Percentiles rank a stretch among this genome's conserved stretches.
phyloP scores from a whole-genome alignment of 2,888 invertebrate species.

The Muscina levida region DNA sequence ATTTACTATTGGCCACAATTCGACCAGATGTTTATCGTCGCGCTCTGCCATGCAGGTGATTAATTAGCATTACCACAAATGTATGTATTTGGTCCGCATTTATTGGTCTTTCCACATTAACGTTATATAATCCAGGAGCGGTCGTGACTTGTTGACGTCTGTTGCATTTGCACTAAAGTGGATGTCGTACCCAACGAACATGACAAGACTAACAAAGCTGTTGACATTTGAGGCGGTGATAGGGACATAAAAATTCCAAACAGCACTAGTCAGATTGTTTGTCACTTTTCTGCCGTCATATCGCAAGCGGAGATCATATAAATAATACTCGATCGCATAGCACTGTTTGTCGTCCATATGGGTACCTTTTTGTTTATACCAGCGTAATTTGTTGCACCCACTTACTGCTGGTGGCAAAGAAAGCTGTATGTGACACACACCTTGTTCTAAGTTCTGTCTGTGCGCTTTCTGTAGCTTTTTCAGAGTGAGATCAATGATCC shows the following conservation, averaged over 20 bases:
- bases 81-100: not conserved
- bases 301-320: slow-evolving; percentile 36
- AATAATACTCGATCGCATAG: not conserved
- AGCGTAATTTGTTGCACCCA: no score
- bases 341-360: no score
- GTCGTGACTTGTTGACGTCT: slow-evolving; percentile 47
- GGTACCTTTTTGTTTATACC: no score
- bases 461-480: no score
- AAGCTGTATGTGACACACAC: not conserved
- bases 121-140: slow-evolving; percentile 58
- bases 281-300: slow-evolving; percentile 24
- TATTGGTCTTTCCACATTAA: slow-evolving; percentile 10
- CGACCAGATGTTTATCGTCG: slow-evolving; percentile 50
- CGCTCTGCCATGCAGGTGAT: slow-evolving; percentile 37
- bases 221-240: no score
- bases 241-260: no score
- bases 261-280: slow-evolving; percentile 7
- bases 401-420: slow-evolving; percentile 9
- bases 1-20: no score
- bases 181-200: not conserved
- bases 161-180: not conserved
- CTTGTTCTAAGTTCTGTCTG: no score
- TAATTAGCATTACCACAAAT: slow-evolving; percentile 46
- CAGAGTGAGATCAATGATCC: no score
- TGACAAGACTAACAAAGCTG: slow-evolving; percentile 3